Conservation (phyloP, 2,797 vertebrate species). For the Cephalopachus bancanus region DNA sequence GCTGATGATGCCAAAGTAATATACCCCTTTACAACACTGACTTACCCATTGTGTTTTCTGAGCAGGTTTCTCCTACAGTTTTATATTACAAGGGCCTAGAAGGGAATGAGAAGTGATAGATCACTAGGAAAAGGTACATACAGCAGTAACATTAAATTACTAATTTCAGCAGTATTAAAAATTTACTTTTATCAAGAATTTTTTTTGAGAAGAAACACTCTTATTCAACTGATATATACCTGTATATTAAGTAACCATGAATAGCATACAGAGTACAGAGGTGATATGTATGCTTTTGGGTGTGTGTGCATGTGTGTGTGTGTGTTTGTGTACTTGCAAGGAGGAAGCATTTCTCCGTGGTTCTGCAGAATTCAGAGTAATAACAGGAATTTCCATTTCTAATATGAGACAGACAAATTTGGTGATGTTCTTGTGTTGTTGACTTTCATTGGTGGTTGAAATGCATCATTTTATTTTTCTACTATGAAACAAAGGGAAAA, state of each 20-base stretch:
- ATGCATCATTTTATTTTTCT: neutral
- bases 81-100: neutral
- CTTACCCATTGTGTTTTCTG: neutral
- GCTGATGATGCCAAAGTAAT: neutral
- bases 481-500: neutral
- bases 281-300: neutral
- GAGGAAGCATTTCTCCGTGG: neutral
- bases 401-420: neutral
- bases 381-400: neutral
- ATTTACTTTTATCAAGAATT: neutral
- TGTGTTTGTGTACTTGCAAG: neutral
- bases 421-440: neutral
- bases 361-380: neutral
- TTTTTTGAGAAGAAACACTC: neutral
- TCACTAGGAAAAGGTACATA: neutral
- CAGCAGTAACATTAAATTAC: neutral
- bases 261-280: neutral
- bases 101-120: neutral
- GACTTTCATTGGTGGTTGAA: neutral
- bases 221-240: neutral
- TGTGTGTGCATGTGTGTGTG: neutral
- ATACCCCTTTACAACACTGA: neutral
- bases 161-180: neutral
- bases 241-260: neutral
- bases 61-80: neutral